phyloP scores from a whole-genome alignment of 2,113 vertebrate genomes.

The Gallinago paraguaiae region DNA sequence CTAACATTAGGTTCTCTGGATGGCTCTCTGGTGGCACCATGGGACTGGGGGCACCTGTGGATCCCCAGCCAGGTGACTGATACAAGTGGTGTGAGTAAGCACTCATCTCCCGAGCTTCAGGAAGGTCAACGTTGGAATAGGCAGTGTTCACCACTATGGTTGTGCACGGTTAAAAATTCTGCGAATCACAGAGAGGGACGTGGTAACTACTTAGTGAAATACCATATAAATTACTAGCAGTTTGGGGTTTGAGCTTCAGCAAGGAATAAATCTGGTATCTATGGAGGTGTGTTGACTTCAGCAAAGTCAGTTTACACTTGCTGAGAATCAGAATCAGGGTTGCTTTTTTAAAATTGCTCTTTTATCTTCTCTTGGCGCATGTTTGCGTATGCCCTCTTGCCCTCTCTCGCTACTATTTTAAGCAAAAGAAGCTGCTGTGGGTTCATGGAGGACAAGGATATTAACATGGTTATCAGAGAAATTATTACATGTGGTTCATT shows the following conservation, averaged over 20 bases:
- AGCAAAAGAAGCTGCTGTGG: neutral
- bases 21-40: neutral
- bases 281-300: neutral
- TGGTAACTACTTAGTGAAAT: neutral
- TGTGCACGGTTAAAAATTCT: neutral
- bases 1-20: neutral
- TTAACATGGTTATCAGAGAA: neutral
- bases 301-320: neutral
- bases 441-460: neutral
- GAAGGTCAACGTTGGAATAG: neutral
- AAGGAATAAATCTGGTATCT: neutral
- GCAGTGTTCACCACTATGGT: neutral
- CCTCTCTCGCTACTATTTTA: neutral
- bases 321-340: neutral
- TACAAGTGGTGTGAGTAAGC: neutral
- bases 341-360: neutral
- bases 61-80: neutral
- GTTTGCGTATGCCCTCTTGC: neutral
- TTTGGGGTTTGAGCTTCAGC: neutral
- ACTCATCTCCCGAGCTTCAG: neutral
- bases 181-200: neutral
- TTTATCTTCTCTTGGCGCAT: neutral
- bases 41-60: neutral
- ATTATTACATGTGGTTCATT: neutral
- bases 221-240: neutral